A percentile compares a stretch with the other conserved stretches of the same genome.
These are phyloP conservation scores for Ericerus pela DNA, from an alignment of 1,140 invertebrate species.

Conservation along the genomic window DNA sequence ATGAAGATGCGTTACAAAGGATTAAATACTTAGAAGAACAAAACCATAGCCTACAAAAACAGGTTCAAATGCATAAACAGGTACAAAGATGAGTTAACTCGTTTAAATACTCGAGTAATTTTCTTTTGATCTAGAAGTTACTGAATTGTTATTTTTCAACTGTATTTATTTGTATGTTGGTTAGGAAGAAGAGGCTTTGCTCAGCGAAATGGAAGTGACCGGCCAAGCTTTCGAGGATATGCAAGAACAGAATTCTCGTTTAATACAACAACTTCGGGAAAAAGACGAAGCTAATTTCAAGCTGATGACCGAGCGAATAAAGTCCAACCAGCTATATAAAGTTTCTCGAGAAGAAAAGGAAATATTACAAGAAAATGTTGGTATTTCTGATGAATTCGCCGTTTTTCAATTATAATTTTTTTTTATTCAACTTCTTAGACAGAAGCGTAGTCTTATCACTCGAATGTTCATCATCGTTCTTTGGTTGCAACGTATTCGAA, in stretches of 20 bases:
- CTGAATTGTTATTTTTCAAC: too few relatives aligned
- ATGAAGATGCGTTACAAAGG: constrained; percentile 86
- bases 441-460: background rate
- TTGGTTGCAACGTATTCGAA: too few relatives aligned
- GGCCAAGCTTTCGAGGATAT: constrained; percentile 98
- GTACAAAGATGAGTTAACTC: constrained; percentile 28
- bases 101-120: too few relatives aligned
- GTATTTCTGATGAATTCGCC: constrained; percentile 24
- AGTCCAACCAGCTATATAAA: constrained; percentile 92
- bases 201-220: constrained; percentile 98
- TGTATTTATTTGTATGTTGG: background rate
- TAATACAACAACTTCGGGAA: constrained; percentile 90
- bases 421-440: background rate
- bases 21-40: constrained; percentile 91
- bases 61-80: constrained; percentile 71
- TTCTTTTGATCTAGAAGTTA: too few relatives aligned
- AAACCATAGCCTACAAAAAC: constrained; percentile 65
- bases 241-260: constrained; percentile 93
- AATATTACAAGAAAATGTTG: constrained; percentile 70
- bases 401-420: background rate
- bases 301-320: constrained; percentile 94
- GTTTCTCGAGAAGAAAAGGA: constrained; percentile 87
- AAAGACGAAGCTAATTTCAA: constrained; percentile 99
- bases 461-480: background rate
- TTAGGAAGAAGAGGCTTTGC: constrained; percentile 89